phyloP scores from a whole-genome alignment of 2,888 invertebrate genomes.

The Lycocerus yunnanus region DNA sequence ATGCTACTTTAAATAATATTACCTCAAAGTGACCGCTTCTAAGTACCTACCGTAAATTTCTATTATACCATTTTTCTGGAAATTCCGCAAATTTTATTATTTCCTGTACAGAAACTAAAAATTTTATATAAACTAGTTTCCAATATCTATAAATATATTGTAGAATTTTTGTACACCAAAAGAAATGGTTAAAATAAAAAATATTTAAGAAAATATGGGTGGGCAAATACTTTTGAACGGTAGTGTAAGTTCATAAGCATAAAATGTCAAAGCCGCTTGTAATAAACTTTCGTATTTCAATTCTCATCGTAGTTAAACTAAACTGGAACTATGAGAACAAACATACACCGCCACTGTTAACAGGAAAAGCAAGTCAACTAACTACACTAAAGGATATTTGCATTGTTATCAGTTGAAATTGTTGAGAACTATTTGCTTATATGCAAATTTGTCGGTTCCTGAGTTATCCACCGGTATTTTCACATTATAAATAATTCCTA shows the following conservation, averaged over 20 bases:
- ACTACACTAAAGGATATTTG: constrained; percentile 25
- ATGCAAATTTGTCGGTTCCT: constrained; percentile 23
- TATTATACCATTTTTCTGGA: no score
- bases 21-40: no score
- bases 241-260: constrained; percentile 26
- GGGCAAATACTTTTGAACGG: no score
- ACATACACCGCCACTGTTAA: constrained; percentile 11
- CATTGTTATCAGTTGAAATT: constrained; percentile 30
- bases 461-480: constrained; percentile 9
- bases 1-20: no score
- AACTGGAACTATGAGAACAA: constrained; percentile 20
- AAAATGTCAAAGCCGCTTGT: constrained; percentile 26
- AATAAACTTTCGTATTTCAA: constrained; percentile 26
- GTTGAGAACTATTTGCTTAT: constrained; percentile 28
- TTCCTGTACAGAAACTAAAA: no score
- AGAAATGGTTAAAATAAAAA: no score
- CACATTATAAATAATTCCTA: background rate
- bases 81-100: no score
- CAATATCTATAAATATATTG: no score
- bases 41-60: no score
- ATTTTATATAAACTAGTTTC: no score
- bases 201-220: no score
- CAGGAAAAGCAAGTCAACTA: constrained; percentile 18
- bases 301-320: constrained; percentile 22
- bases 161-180: no score